A percentile compares a stretch with the other conserved stretches of the same genome.
These are phyloP conservation scores for Drosophila mettleri DNA, from an alignment of 2,888 invertebrate genomes.

Conservation along the genomic window DNA sequence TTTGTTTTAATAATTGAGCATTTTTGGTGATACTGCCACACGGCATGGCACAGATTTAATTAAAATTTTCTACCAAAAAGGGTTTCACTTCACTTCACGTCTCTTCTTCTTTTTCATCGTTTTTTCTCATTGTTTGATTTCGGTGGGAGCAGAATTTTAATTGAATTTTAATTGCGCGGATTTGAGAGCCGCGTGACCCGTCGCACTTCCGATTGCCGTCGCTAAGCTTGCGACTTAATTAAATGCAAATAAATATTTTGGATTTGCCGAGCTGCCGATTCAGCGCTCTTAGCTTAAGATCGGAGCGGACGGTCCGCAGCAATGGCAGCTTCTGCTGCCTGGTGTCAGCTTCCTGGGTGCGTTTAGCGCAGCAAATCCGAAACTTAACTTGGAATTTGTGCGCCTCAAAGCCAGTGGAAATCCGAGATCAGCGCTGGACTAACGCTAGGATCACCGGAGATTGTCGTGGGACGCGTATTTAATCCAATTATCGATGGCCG, in stretches of 20 bases:
- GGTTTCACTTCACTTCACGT: too few species aligned
- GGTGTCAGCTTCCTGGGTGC: slow-evolving; percentile 16
- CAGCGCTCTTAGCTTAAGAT: slow-evolving; percentile 45
- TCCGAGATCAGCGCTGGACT: slow-evolving; percentile 64
- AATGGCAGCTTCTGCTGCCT: neutral
- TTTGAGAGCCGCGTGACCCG: slow-evolving; percentile 38
- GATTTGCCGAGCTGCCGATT: slow-evolving; percentile 52
- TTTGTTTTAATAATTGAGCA: slow-evolving; percentile 84
- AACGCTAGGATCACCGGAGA: slow-evolving; percentile 45
- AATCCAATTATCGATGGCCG: slow-evolving; percentile 74
- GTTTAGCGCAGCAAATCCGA: slow-evolving; percentile 61
- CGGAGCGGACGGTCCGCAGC: slow-evolving; percentile 8
- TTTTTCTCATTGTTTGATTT: slow-evolving; percentile 48
- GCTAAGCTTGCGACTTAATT: slow-evolving; percentile 66
- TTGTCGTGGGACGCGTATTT: slow-evolving; percentile 52
- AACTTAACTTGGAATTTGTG: slow-evolving; percentile 66
- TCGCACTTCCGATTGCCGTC: slow-evolving; percentile 41
- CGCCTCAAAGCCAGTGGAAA: slow-evolving; percentile 65
- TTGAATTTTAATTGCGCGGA: slow-evolving; percentile 71
- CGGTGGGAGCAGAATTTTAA: slow-evolving; percentile 48
- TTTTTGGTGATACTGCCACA: slow-evolving; percentile 61
- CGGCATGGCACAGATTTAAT: slow-evolving; percentile 74
- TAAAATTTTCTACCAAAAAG: slow-evolving; percentile 70
- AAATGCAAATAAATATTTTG: slow-evolving; percentile 76
- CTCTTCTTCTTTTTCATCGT: neutral